Conservation (phyloP, 2,113 vertebrate species). For the Lepisosteus oculatus region DNA sequence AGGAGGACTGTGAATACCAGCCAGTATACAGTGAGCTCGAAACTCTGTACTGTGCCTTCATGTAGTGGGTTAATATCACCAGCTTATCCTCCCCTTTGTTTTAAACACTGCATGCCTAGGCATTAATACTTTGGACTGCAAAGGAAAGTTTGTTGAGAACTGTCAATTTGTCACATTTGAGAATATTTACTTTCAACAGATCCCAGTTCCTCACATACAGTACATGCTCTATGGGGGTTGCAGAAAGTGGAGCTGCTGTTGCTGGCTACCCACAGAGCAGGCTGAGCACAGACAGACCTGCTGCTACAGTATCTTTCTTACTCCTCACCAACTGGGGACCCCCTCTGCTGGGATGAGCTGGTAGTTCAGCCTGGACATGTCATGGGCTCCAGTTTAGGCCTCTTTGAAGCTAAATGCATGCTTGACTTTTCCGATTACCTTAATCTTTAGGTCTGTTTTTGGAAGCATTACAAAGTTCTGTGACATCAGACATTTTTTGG, state of each 20-base stretch:
- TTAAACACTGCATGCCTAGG: constrained; percentile 58
- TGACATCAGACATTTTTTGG: too few species aligned
- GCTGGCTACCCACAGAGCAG: too few species aligned
- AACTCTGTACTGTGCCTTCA: constrained; percentile 60
- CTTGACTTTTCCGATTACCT: too few species aligned
- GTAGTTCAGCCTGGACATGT: neutral
- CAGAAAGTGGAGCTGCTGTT: neutral
- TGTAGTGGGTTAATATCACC: constrained; percentile 3
- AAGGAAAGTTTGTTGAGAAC: neutral
- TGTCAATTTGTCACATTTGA: neutral
- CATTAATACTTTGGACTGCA: constrained; percentile 63
- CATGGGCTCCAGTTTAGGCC: neutral
- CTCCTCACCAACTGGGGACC: neutral
- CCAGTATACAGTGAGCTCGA: neutral
- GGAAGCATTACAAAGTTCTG: too few species aligned
- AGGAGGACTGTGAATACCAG: too few species aligned
- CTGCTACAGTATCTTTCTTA: too few species aligned
- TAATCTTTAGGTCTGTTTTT: too few species aligned
- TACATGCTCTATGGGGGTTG: neutral
- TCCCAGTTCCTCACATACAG: neutral
- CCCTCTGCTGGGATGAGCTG: neutral
- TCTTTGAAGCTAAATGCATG: too few species aligned
- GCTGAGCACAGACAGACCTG: too few species aligned
- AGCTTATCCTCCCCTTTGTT: too few species aligned
- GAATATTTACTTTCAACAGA: neutral